phyloP scores from a whole-genome alignment of 2,113 vertebrate genomes.

The Calidris pugnax region DNA sequence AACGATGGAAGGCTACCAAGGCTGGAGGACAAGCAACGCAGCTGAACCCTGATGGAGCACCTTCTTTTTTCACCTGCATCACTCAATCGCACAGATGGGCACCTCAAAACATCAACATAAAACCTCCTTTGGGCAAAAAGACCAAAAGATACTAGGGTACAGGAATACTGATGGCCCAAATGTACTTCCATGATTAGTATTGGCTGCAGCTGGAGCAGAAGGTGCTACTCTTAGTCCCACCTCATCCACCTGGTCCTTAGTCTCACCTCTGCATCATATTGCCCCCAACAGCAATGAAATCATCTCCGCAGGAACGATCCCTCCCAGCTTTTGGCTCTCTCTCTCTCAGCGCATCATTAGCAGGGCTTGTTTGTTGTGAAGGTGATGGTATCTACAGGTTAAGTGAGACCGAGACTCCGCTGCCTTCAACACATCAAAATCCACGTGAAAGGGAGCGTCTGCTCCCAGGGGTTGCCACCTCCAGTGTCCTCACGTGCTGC shows the following conservation, averaged over 20 bases:
- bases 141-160: not conserved
- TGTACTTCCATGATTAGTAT: not conserved
- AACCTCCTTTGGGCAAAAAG: not conserved
- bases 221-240: accelerated
- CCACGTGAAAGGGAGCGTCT: accelerated
- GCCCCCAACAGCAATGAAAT: not conserved
- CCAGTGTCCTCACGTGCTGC: accelerated
- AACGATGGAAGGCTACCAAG: not conserved
- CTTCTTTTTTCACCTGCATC: not conserved
- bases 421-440: accelerated
- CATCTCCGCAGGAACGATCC: not conserved
- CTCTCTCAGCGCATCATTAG: not conserved
- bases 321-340: not conserved
- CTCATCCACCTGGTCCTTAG: not conserved
- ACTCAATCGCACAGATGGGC: accelerated
- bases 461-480: not conserved
- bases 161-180: accelerated
- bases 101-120: not conserved
- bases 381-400: accelerated
- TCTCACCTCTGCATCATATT: not conserved
- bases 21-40: not conserved
- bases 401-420: accelerated
- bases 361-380: not conserved
- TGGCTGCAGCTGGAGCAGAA: not conserved
- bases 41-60: not conserved